These are phyloP conservation scores for Microcebus jonahi DNA, from an alignment of 2,113 vertebrate genomes.

Conservation along the genomic window DNA sequence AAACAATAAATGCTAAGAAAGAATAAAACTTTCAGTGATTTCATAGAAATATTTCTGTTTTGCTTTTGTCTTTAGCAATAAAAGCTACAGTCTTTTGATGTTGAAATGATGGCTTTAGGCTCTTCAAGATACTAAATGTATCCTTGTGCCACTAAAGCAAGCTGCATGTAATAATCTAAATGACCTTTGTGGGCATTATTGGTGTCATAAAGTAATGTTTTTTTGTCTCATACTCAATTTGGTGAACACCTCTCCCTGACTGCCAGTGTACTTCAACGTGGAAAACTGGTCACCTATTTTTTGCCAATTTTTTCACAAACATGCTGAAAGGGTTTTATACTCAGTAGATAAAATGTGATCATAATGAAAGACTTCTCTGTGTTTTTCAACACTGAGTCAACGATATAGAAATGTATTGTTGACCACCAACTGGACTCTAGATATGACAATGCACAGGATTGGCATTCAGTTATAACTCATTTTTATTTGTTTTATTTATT, in stretches of 20 bases:
- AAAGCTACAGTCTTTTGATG: neutral
- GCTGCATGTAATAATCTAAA: neutral
- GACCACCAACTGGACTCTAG: neutral
- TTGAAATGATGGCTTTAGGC: neutral
- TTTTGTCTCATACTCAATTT: neutral
- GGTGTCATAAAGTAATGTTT: neutral
- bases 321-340: neutral
- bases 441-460: neutral
- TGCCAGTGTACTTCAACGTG: neutral
- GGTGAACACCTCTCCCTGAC: neutral
- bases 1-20: neutral
- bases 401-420: neutral
- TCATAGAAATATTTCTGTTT: neutral
- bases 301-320: neutral
- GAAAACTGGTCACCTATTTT: neutral
- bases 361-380: neutral
- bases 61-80: slow-evolving; percentile 16
- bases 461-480: neutral
- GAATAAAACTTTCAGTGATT: neutral
- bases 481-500: neutral
- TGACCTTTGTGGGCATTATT: neutral
- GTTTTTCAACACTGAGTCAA: neutral
- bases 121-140: neutral
- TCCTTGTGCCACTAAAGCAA: neutral
- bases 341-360: neutral